phyloP scores from a whole-genome alignment of 2,113 vertebrate species.

The Hoplias malabaricus region DNA sequence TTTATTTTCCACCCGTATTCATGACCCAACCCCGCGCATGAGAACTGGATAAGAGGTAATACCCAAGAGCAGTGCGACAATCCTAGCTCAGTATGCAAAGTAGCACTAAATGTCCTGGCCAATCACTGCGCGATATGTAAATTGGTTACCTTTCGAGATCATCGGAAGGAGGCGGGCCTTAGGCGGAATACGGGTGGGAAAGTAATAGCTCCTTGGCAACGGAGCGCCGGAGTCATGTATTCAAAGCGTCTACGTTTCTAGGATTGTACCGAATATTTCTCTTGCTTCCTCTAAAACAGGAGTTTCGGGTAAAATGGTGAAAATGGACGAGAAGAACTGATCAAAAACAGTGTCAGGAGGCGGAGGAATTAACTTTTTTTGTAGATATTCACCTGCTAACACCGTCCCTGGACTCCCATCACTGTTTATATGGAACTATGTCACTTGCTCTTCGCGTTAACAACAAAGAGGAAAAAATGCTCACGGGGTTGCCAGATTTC shows the following conservation, averaged over 20 bases:
- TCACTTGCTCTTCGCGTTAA: neutral
- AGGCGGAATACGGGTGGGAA: slow-evolving; percentile 8
- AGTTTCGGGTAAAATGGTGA: neutral
- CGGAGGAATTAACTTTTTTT: neutral
- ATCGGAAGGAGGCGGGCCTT: neutral
- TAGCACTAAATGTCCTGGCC: neutral
- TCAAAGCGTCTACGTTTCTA: slow-evolving; percentile 23
- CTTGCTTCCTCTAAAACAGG: neutral
- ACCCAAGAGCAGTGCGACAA: neutral
- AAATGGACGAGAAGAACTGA: neutral
- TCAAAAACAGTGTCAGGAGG: neutral
- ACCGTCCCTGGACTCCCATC: neutral
- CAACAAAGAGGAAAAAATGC: slow-evolving; percentile 3
- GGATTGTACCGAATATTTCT: neutral
- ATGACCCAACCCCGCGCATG: neutral
- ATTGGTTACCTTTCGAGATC: neutral
- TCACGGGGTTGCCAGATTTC: neutral
- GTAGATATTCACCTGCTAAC: slow-evolving; percentile 4
- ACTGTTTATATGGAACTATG: neutral
- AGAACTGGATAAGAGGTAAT: neutral
- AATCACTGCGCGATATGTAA: neutral
- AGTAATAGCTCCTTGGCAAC: slow-evolving; percentile 34
- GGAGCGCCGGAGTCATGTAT: slow-evolving; percentile 25
- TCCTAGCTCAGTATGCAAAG: neutral
- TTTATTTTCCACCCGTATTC: neutral